Base-by-base conservation (phyloP, 2,888 invertebrate genomes). In the Drepana falcataria region DNA sequence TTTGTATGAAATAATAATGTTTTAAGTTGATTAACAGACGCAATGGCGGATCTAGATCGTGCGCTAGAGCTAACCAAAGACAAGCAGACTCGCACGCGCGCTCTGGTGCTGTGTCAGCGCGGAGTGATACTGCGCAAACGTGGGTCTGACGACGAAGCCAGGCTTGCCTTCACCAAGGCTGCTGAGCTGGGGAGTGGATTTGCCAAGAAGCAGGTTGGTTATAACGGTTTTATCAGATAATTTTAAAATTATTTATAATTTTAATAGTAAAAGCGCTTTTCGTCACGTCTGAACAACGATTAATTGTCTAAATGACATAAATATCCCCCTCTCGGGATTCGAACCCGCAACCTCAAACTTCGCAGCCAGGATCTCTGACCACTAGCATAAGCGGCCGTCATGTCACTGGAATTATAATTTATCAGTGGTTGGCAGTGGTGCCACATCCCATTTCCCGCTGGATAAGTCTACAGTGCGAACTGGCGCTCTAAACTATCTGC, bases 181-280 rank as follows among this genome's bases (percentile, higher is more conserved):
- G 95, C 97, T 0, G 89, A 93, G 63, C 85, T 97, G 51, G 98
- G 98, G 34, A 97, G 96, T 65, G 93, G 93, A 59, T 98, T 98
- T 87, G 98, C 98, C 34, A 96, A 95, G 77, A 93, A 94, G 73
- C 96, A 95, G 92, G 95, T 94, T 83, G 73, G 55, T 53, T 21
- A 21, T 21, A 21, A 21, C 21, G 21, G 21, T 21, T 0, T 1
- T 21, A 21, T 21, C 21, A 21, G 21, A 21, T 21, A 21, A 21
- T 21, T 21, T 21, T 21, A 21, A 21, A 5, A 5, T 37, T 54
- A 35, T 55, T 51, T 37, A 21, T 21, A 21, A 21, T 21, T 21
- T 21, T 21, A 21, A 21, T 21, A 21, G 1, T 21, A 21, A 21
- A 21, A 21, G 21, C 21, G 21, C 21, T 21, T 21, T 21, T 21